Evolutionary conservation across 2,888 invertebrate genomes (phyloP).

Genomic region (Mellilla xanthometata): DNA sequence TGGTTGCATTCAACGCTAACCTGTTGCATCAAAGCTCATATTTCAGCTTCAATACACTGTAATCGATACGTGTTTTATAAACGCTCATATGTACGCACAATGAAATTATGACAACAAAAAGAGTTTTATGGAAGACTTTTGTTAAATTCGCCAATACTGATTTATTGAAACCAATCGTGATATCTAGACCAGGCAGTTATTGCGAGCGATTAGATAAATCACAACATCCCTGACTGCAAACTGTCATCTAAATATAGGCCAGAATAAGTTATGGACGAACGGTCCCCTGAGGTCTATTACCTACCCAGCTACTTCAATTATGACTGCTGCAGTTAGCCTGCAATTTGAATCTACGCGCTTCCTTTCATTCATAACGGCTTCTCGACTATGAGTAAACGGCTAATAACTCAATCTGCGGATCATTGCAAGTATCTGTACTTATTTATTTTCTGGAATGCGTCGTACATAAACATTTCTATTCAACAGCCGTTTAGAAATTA

Average conservation of each 20-base stretch:
- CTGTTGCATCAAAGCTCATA: conserved; percentile 41
- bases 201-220: conserved; percentile 49
- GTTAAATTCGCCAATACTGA: background rate
- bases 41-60: conserved; percentile 47
- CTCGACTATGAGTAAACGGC: conserved; percentile 33
- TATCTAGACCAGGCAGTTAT: conserved; percentile 20
- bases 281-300: conserved; percentile 57
- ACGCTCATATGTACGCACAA: conserved; percentile 26
- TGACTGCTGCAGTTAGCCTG: conserved; percentile 57
- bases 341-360: conserved; percentile 62
- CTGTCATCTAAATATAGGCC: conserved; percentile 58
- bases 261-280: conserved; percentile 44
- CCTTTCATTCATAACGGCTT: conserved; percentile 51
- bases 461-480: no score
- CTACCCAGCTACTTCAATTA: conserved; percentile 59
- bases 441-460: no score
- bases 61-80: conserved; percentile 35
- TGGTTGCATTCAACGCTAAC: conserved; percentile 41
- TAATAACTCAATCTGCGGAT: conserved; percentile 25
- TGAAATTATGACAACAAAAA: conserved; percentile 26
- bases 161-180: conserved; percentile 16
- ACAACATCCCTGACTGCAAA: conserved; percentile 48
- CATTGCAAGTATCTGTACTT: background rate
- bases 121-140: conserved; percentile 3
- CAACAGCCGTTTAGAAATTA: no score